Evolutionary conservation across 2,113 vertebrate species (phyloP), one percentile per base, ranked within the genome.

Genomic region (Maccullochella peelii): DNA sequence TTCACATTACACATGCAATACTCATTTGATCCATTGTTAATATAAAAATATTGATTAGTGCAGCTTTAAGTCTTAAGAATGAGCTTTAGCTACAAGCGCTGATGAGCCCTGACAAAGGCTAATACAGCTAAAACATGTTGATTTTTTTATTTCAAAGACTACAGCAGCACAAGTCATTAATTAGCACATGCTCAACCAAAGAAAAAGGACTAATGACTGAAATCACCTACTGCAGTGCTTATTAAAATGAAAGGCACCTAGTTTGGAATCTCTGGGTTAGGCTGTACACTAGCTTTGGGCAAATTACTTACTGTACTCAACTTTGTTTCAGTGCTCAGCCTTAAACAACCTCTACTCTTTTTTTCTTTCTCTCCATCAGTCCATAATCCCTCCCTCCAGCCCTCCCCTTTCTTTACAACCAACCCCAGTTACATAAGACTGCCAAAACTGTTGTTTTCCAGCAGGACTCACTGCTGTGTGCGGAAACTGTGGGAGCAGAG

Each of bases 371-470:
- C 87, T 38, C 15, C 73, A 61, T 82, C 78, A 23, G 67, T 76
- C 67, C 62, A 25, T 85, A 88, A 71, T 92, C 81, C 68, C 74
- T 85, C 81, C 87, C 58, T 81, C 4, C 50, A 77, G 87, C 77
- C 68, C 63, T 82, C 77, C 82, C 75, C 58, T 36, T 72, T 66
- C 79, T 80, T 83, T 74, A 81, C 68, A 86, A 86, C 83, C 71
- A 76, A 52, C 47, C 78, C 58, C 74, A 18, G 86, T 94, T 93
- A 93, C 90, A 86, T 91, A 92, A 94, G 90, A 80, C 59, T 18
- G 55, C 79, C 55, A 62, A 87, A 87, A 21, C 81, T 79, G 88
- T 89, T 90, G 92, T 92, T 93, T 90, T 82, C 83, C 82, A 80
- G 82, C 20, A 33, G 71, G 84, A 86, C 85, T 89, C 73, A 47